phyloP scores from a whole-genome alignment of 2,797 vertebrate genomes.

The Craterocephalus amniculus region DNA sequence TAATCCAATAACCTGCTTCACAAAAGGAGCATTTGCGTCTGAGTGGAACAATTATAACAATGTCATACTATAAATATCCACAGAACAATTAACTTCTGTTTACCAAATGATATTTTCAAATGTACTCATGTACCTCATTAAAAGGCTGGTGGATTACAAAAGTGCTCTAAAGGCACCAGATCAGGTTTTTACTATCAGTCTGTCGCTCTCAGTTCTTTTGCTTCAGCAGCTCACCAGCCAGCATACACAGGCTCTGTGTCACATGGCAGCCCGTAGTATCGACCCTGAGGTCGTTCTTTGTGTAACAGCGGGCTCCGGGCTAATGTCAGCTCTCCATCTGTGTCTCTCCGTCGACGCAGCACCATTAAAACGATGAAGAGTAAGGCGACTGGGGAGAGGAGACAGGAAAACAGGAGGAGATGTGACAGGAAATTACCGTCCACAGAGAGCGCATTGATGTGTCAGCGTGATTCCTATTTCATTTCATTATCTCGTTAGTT shows the following conservation, averaged over 20 bases:
- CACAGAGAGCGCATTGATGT: constrained; percentile 21
- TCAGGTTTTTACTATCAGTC: constrained; percentile 31
- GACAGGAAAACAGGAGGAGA: constrained; percentile 1
- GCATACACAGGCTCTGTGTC: constrained; percentile 89
- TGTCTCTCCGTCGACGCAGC: constrained; percentile 74
- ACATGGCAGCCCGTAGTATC: constrained; percentile 81
- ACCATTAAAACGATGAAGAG: constrained; percentile 81
- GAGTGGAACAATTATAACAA: constrained; percentile 35
- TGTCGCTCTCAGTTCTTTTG: constrained; percentile 30
- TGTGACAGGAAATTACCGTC: constrained; percentile 7
- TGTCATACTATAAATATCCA: constrained; percentile 47
- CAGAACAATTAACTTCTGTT: constrained; percentile 27
- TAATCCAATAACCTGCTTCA: constrained; percentile 56
- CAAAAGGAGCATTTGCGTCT: constrained; percentile 38
- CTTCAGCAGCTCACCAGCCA: constrained; percentile 84
- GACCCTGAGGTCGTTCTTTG: constrained; percentile 68
- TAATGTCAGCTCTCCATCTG: constrained; percentile 70
- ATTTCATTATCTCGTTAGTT: constrained; percentile 21
- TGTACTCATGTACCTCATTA: constrained; percentile 12
- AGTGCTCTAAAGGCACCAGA: constrained; percentile 18
- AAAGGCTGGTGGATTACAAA: constrained; percentile 31
- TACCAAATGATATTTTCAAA: constrained; percentile 45
- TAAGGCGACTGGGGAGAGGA: constrained; percentile 75
- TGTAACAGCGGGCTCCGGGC: constrained; percentile 80
- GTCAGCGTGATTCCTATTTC: constrained; percentile 31